These are phyloP conservation scores for Saxidomus purpurata DNA, from an alignment of 1,140 invertebrate genomes.

Conservation along the genomic window DNA sequence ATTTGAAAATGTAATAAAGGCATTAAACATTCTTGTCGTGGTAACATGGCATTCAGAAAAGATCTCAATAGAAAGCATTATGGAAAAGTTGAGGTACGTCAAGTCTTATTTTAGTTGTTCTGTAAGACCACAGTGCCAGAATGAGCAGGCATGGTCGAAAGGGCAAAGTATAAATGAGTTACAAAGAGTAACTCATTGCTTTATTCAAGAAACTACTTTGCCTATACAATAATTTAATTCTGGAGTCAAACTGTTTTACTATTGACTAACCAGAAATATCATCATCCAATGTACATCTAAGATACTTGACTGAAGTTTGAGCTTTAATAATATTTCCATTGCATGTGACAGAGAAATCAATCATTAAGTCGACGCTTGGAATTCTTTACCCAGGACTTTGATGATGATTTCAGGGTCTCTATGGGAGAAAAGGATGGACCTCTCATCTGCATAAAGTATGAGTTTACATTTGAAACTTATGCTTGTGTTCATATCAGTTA, in stretches of 20 bases:
- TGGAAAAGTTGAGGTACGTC: too few species aligned
- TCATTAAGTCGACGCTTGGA: not conserved
- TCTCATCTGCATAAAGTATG: slow-evolving; percentile 53
- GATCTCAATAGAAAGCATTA: too few species aligned
- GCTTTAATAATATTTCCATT: not conserved
- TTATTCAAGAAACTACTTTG: too few species aligned
- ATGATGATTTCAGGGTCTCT: not conserved
- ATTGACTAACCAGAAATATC: not conserved
- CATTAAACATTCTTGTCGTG: too few species aligned
- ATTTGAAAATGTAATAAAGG: too few species aligned
- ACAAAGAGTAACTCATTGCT: not conserved
- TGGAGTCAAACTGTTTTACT: not conserved
- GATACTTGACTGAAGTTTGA: too few species aligned
- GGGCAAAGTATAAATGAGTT: not conserved
- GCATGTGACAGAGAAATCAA: not conserved
- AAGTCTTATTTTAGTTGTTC: not conserved
- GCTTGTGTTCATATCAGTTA: slow-evolving; percentile 25
- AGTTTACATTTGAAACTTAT: too few species aligned
- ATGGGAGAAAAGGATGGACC: slow-evolving; percentile 35
- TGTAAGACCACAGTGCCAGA: not conserved
- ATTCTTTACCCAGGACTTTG: not conserved
- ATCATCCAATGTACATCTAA: too few species aligned
- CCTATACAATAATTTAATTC: slow-evolving; percentile 17
- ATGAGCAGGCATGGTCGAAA: not conserved
- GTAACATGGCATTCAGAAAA: too few species aligned